Conservation (phyloP, 2,113 vertebrate genomes). For the Progne subis region DNA sequence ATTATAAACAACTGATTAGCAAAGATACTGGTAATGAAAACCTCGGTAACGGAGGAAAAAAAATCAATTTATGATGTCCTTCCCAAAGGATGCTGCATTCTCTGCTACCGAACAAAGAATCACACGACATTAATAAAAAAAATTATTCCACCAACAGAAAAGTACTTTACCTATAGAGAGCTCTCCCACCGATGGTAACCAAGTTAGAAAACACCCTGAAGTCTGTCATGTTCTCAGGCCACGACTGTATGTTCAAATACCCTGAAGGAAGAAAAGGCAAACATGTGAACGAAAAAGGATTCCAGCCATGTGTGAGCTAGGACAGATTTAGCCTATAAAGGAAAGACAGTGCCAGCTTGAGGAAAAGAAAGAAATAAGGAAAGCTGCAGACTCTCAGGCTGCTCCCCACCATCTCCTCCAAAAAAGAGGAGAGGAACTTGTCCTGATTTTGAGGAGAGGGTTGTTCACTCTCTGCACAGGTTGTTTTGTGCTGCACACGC, state of each 20-base stretch:
- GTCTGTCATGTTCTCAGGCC: slow-evolving; percentile 98
- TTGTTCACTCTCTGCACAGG: neutral
- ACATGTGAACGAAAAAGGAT: neutral
- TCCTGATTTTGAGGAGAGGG: neutral
- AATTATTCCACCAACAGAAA: neutral
- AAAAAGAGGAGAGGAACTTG: neutral
- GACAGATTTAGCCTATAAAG: neutral
- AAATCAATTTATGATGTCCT: neutral
- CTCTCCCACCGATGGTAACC: slow-evolving; percentile 91
- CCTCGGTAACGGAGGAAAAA: neutral
- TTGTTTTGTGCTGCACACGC: neutral
- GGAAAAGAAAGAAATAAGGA: neutral
- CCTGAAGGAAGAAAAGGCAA: slow-evolving; percentile 73
- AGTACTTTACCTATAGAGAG: slow-evolving; percentile 87
- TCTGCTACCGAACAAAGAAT: neutral
- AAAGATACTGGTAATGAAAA: neutral
- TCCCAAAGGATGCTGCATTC: neutral
- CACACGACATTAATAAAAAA: neutral
- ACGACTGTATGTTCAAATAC: slow-evolving; percentile 95
- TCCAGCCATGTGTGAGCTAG: neutral
- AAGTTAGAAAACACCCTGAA: slow-evolving; percentile 95
- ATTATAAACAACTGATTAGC: neutral
- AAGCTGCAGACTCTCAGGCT: neutral
- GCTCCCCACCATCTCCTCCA: neutral
- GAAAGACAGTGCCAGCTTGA: neutral